A percentile compares a stretch with the other conserved stretches of the same genome.
phyloP scores from a whole-genome alignment of 2,888 invertebrate species.

The Diarsia rubi region DNA sequence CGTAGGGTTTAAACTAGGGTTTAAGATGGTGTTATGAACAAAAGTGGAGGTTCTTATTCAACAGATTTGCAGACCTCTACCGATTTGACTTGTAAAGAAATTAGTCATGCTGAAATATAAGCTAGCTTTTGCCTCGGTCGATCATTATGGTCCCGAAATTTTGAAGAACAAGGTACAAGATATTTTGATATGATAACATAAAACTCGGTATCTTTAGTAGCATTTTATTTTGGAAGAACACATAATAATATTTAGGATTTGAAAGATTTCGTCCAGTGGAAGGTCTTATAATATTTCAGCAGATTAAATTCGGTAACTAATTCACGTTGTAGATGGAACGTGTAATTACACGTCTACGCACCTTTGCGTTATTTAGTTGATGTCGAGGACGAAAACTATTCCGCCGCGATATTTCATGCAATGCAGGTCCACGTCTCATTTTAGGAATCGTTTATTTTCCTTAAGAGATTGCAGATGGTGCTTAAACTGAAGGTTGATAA shows the following conservation, averaged over 20 bases:
- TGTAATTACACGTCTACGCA: constrained; percentile 26
- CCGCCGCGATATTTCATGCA: neutral
- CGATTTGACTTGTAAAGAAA: neutral
- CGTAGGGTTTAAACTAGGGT: neutral
- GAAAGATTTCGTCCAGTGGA: neutral
- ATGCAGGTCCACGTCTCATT: neutral
- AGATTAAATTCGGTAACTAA: constrained; percentile 21
- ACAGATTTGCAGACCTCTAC: neutral
- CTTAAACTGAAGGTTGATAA: neutral
- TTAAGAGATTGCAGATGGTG: neutral
- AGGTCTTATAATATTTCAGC: constrained; percentile 21
- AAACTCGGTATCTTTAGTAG: neutral
- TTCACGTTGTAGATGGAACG: constrained; percentile 21
- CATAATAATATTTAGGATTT: neutral
- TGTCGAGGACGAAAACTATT: neutral
- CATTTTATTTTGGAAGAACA: neutral
- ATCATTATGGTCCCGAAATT: neutral
- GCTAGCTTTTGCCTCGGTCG: neutral
- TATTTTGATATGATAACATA: too few relatives aligned
- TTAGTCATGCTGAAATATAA: constrained; percentile 8
- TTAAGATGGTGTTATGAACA: neutral
- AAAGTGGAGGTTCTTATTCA: neutral
- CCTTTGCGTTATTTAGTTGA: neutral
- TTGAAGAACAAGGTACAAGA: neutral
- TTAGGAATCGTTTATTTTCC: neutral